Evolutionary conservation across 2,888 invertebrate species (phyloP), one percentile per base, ranked within the genome.

Genomic region (Frankliniella fusca): DNA sequence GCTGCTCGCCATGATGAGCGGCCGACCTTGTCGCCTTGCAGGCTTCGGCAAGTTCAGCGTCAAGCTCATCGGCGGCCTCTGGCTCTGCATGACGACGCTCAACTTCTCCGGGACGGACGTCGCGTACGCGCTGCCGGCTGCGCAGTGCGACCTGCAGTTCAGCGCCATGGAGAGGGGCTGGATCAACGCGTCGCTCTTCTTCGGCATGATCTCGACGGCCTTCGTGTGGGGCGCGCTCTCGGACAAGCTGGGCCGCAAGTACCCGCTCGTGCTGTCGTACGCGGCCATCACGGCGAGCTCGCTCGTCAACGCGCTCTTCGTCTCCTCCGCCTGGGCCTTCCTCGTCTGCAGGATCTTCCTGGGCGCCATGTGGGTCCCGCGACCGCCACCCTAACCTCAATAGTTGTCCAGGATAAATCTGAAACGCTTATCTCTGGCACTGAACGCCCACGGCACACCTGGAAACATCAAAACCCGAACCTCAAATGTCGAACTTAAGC

Each of bases 201-300:
- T 27, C 12, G 70, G 70, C 70, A 76, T 76, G 70, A 76, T 76
- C 27, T 9, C 27, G 23, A 76, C 70, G 23, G 70, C 70, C 27
- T 76, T 76, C 70, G 23, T 76, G 70, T 76, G 70, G 70, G 70
- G 70, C 70, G 27, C 70, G 23, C 70, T 76, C 70, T 76, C 70
- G 23, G 70, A 76, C 70, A 23, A 10, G 70, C 27, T 76, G 70
- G 70, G 70, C 27, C 70, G 70, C 12, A 76, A 76, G 70, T 76
- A 10, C 23, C 70, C 27, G 70, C 70, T 76, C 23, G 23, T 23
- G 70, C 23, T 27, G 27, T 23, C 70, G 2, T 76, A 76, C 70
- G 23, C 27, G 1, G 11, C 27, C 23, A 23, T 76, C 2, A 27
- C 23, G 70, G 27, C 70, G 23, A 11, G 23, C 23, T 23, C 23